Evolutionary conservation across 2,888 invertebrate species (phyloP), one percentile per base, ranked within the genome.

Genomic region (Nipponacmea schrenckii): DNA sequence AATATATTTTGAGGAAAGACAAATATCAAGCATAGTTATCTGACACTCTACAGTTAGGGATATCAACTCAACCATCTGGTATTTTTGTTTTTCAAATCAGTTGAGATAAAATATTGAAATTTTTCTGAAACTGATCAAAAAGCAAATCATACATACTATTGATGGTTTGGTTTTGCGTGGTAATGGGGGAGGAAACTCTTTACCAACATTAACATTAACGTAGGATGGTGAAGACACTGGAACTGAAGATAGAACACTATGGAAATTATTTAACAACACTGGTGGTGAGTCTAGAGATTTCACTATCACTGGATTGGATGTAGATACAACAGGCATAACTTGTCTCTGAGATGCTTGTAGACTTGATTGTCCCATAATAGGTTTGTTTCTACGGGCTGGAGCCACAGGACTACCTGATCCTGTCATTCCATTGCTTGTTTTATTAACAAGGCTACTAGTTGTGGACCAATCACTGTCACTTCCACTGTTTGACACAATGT

Each of bases 291-390:
- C 69, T 10, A 50, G 63, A 14, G 64, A 62, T 44, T 64, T 64
- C 26, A 64, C n/a, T 24, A n/a, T 64, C 12, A 50, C 26, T 5
- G 48, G 27, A 64, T 62, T 62, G 15, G 67, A 48, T 44, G 68
- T 56, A 8, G 71, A n/a, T 2, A 72, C 72, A 3, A 74, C 74
- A 5, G 79, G 80, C 24, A 76, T 73, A n/a, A 77, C 77, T 48
- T 74, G 73, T 26, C 69, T 72, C 15, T 72, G 74, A 39, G 70
- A 70, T 24, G 71, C 74, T 26, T 75, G 74, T 20, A 78, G 70
- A 56, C 79, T 79, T 1, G 78, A 79, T 75, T 84, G 83, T 5
- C 84, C 84, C 82, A 84, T 80, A 26, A 77, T 74, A 0, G 81
- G 80, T n/a, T 77, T 73, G 26, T 67, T 64, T 50, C 75, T 77